Percentiles rank a stretch among this genome's conserved stretches.
These are phyloP conservation scores for Dusona sp. DNA, from an alignment of 2,888 invertebrate genomes.

Conservation along the genomic window DNA sequence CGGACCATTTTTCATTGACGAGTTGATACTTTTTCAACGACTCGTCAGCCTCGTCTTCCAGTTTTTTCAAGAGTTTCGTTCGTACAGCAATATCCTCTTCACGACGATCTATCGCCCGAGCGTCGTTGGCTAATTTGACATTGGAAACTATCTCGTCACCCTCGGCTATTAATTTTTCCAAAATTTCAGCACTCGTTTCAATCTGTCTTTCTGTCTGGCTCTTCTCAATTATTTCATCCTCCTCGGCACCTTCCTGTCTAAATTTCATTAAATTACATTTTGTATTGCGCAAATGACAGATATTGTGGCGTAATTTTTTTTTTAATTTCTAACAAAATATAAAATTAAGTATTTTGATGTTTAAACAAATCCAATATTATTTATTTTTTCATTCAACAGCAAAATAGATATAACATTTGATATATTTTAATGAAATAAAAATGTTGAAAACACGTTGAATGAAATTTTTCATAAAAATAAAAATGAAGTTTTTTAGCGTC, in stretches of 20 bases:
- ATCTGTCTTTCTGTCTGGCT: slow-evolving; percentile 88
- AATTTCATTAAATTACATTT: background rate
- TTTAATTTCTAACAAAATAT: background rate
- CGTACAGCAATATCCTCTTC: slow-evolving; percentile 86
- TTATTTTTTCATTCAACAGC: too few relatives aligned
- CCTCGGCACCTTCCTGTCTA: slow-evolving; percentile 74
- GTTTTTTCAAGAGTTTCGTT: slow-evolving; percentile 85
- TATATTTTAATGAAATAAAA: too few relatives aligned
- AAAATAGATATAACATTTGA: too few relatives aligned
- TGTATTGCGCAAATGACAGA: background rate
- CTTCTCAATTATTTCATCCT: slow-evolving; percentile 85
- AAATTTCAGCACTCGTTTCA: slow-evolving; percentile 87
- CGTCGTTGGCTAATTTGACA: slow-evolving; percentile 91
- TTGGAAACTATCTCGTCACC: slow-evolving; percentile 90
- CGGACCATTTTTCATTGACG: slow-evolving; percentile 89
- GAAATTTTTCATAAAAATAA: background rate
- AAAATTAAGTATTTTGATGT: too few relatives aligned
- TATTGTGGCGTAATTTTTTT: background rate
- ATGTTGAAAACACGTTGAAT: background rate
- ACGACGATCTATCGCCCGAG: slow-evolving; percentile 88
- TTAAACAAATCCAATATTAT: too few relatives aligned
- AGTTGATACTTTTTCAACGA: slow-evolving; percentile 88
- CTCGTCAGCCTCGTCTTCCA: slow-evolving; percentile 89
- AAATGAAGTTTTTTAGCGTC: background rate
- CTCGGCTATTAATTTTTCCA: slow-evolving; percentile 88